Percentiles rank a stretch among this genome's conserved stretches.
These are phyloP conservation scores for Enteromius fasciolatus DNA, from an alignment of 2,797 vertebrate genomes.

Conservation along the genomic window DNA sequence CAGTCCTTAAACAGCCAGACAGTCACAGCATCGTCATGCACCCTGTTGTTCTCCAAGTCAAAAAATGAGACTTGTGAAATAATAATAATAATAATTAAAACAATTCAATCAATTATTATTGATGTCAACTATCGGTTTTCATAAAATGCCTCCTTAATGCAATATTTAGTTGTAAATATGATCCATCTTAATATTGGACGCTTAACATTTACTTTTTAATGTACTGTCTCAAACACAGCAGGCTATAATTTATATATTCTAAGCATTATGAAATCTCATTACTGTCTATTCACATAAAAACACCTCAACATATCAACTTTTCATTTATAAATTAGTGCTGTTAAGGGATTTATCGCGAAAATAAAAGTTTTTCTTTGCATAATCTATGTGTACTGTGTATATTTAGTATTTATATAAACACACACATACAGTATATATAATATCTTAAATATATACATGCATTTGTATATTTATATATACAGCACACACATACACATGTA, in stretches of 20 bases:
- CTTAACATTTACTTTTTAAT: not conserved
- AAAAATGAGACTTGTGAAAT: conserved; percentile 29
- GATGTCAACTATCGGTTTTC: conserved; percentile 6
- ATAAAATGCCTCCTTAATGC: not conserved
- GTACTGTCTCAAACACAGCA: conserved; percentile 1
- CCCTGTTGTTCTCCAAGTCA: conserved; percentile 39
- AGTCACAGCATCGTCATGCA: conserved; percentile 68
- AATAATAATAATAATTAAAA: not conserved
- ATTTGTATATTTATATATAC: too few species aligned
- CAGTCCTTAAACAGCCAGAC: conserved; percentile 72
- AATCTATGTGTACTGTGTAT: too few species aligned
- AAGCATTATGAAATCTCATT: not conserved
- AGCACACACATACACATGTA: too few species aligned
- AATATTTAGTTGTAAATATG: conserved; percentile 43
- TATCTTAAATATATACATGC: too few species aligned
- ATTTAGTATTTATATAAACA: too few species aligned
- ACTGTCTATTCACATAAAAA: not conserved
- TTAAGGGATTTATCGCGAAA: too few species aligned
- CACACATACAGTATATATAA: too few species aligned
- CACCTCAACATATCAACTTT: not conserved
- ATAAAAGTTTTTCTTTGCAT: too few species aligned
- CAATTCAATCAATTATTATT: not conserved
- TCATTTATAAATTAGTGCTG: conserved; percentile 19
- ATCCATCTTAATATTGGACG: not conserved
- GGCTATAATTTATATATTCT: not conserved